These are phyloP conservation scores for Hyles lineata DNA, from an alignment of 2,888 invertebrate species.

Conservation along the genomic window DNA sequence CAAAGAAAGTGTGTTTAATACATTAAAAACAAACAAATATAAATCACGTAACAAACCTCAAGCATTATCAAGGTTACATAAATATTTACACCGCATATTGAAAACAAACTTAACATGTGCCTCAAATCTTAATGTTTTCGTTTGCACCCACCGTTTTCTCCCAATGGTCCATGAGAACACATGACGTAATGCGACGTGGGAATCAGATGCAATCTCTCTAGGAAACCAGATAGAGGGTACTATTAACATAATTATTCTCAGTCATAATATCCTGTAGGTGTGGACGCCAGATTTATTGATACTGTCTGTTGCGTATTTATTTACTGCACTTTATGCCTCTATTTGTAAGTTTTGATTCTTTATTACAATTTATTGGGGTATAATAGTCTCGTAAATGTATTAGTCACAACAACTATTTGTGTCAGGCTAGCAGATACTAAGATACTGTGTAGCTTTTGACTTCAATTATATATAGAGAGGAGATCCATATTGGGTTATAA, in stretches of 20 bases:
- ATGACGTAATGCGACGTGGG: slow-evolving; percentile 74
- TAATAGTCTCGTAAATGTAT: slow-evolving; percentile 10
- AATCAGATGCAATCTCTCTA: slow-evolving; percentile 58
- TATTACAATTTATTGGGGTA: slow-evolving; percentile 7
- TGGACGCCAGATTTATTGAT: slow-evolving; percentile 43
- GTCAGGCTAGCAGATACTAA: neutral
- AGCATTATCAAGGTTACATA: slow-evolving; percentile 9
- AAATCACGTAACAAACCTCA: slow-evolving; percentile 8
- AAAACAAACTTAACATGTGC: slow-evolving; percentile 54
- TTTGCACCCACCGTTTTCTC: slow-evolving; percentile 53
- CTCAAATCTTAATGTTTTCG: slow-evolving; percentile 56
- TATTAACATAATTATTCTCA: slow-evolving; percentile 54
- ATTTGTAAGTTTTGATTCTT: slow-evolving; percentile 30
- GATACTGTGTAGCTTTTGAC: no score
- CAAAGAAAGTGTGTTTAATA: no score
- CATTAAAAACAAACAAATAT: neutral
- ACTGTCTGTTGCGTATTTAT: slow-evolving; percentile 36
- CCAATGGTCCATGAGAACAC: slow-evolving; percentile 64
- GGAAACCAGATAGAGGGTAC: slow-evolving; percentile 54
- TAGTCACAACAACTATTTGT: neutral
- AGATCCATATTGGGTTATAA: no score
- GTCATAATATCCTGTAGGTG: slow-evolving; percentile 55
- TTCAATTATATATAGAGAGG: no score
- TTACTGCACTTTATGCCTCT: neutral
- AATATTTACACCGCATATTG: slow-evolving; percentile 14